Conservation (phyloP, 2,888 invertebrate species). For the Dryobota labecula region DNA sequence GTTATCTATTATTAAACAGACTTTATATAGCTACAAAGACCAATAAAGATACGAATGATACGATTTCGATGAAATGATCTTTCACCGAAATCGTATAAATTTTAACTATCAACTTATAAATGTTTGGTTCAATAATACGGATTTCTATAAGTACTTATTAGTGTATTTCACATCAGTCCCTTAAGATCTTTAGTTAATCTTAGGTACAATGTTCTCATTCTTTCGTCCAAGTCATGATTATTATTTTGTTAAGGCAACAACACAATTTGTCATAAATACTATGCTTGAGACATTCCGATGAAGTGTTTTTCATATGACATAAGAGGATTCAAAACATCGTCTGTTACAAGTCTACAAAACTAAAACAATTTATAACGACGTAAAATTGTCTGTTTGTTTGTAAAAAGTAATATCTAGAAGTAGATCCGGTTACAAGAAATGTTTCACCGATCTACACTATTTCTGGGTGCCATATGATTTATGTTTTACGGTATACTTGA, state of each 20-base stretch:
- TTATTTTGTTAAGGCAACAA: background rate
- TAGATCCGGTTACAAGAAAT: background rate
- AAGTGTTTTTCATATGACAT: background rate
- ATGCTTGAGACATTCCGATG: background rate
- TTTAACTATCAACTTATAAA: background rate
- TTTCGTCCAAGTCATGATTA: background rate
- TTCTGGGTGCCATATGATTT: too few species aligned
- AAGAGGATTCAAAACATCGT: background rate
- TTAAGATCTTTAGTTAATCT: background rate
- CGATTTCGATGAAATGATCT: too few species aligned
- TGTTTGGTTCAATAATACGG: background rate
- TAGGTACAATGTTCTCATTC: background rate
- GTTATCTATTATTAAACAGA: background rate
- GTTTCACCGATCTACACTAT: too few species aligned
- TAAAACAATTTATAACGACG: background rate
- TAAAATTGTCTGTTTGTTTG: background rate
- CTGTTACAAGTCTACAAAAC: background rate
- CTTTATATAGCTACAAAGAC: background rate
- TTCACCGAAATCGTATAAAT: too few species aligned
- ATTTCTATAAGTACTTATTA: background rate
- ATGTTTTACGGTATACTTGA: background rate
- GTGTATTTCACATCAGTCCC: background rate
- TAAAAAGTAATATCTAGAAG: too few species aligned
- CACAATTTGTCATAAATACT: background rate
- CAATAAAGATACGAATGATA: background rate